Evolutionary conservation across 2,113 vertebrate species (phyloP).

Genomic region (Istiophorus platypterus): DNA sequence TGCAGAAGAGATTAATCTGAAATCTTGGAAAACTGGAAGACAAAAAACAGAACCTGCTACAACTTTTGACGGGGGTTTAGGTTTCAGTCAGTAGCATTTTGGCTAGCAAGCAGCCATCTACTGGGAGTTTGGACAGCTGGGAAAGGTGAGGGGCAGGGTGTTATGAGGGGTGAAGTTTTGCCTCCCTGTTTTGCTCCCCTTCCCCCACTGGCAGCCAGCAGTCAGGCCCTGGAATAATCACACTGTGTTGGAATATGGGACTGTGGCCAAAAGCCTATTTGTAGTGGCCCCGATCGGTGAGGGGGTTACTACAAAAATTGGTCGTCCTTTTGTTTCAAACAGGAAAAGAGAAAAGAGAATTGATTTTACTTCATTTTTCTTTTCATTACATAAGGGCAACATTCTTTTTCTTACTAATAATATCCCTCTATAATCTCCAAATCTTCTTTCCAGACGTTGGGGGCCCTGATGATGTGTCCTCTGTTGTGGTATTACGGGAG

Average conservation of each 20-base stretch:
- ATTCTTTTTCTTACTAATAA: constrained; percentile 68
- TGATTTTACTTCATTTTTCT: constrained; percentile 12
- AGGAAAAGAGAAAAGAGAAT: constrained; percentile 2
- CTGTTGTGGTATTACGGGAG: constrained; percentile 33
- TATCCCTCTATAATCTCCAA: constrained; percentile 66
- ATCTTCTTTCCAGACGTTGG: constrained; percentile 60
- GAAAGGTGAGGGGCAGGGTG: constrained; percentile 44
- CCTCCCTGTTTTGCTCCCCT: constrained; percentile 61
- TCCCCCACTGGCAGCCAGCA: constrained; percentile 39
- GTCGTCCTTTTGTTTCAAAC: not conserved
- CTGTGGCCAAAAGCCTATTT: constrained; percentile 56
- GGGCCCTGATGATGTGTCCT: constrained; percentile 38
- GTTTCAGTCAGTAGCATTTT: constrained; percentile 17
- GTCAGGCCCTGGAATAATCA: constrained; percentile 58
- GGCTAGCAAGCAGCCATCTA: constrained; percentile 2
- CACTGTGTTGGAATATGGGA: constrained; percentile 69
- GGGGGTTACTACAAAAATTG: constrained; percentile 18
- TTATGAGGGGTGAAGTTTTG: constrained; percentile 21
- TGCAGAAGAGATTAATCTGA: not conserved
- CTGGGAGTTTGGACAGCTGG: constrained; percentile 68
- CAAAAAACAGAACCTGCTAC: not conserved
- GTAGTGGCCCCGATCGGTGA: constrained; percentile 14
- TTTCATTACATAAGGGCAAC: constrained; percentile 49
- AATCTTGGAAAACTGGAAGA: not conserved
- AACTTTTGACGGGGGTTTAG: not conserved